Evolutionary conservation across 2,113 vertebrate species (phyloP), one percentile per base, ranked within the genome.

Genomic region (Trichomycterus rosablanca): DNA sequence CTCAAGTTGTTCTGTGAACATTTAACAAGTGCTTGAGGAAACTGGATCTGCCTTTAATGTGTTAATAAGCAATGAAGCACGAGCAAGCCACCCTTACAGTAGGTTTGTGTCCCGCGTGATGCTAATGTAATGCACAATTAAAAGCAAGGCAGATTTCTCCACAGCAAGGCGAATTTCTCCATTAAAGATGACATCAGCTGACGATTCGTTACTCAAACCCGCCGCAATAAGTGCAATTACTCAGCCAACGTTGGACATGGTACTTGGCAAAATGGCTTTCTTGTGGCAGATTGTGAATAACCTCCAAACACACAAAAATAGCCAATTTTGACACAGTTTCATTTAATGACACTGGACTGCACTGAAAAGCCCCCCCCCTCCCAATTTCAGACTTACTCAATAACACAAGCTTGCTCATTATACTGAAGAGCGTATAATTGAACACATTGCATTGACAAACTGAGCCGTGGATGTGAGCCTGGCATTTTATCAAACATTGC

Each of bases 401-500:
- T 22, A 53, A 34, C 19, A 14, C 30, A 9, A 30, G 55, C 19
- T 46, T 24, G 26, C 52, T 71, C 57, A 19, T 66, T 52, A 59
- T 67, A 67, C 46, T 37, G 16, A 58, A 74, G 56, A 40, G 30
- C 46, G 15, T 28, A 67, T 74, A 67, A 74, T 42, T 62, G 32
- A 71, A 37, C n/a, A 51, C n/a, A 16, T 26, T 30, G 44, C 39
- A 63, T 59, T 74, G 63, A 74, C 39, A 54, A 60, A 56, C 46
- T 34, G 39, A 63, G 37, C 54, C 24, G 28, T 42, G 28, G 67
- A 63, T 67, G 59, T 58, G 59, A 58, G 63, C 49, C 23, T 67
- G 81, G 79, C 73, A 81, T 84, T 75, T 76, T 69, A 72, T 77
- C 76, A 77, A 81, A 80, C 61, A 69, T 71, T 76, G 77, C 78